Evolutionary conservation across 2,797 vertebrate genomes (phyloP), one percentile per base, ranked within the genome.

Genomic region (Vireo griseus): DNA sequence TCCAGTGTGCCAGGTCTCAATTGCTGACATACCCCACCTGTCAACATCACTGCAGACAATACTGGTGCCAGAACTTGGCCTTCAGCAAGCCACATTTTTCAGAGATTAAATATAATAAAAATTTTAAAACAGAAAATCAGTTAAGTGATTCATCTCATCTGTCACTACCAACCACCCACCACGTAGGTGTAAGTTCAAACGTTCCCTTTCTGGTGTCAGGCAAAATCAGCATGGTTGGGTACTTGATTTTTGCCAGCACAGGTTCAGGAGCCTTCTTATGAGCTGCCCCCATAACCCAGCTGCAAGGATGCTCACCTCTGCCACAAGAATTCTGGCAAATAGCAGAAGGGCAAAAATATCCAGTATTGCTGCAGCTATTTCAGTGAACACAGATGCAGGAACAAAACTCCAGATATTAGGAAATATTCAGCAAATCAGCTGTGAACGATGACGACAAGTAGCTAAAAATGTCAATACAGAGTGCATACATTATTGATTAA

Each of bases 371-470:
- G 45, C 57, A 85, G 51, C 68, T 92, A 48, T 75, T 92, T 93
- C 55, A 85, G 48, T 20, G 31, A 85, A 76, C 1, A 2, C 37
- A 78, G 73, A 57, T 37, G 54, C 31, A 75, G 22, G 25, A 88
- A 63, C 40, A 88, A 91, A 63, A 25, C 13, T 17, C 11, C 16
- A 63, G 62, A 37, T 54, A 68, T 39, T 47, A 86, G 74, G 47
- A 66, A 82, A 76, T 69, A 87, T 48, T 91, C 67, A 52, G 51
- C 59, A 94, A 76, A 92, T 85, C 86, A 67, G 39, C 67, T 77
- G n/a, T 50, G 71, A 87, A 51, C 0, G 2, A 76, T 52, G 78
- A 52, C 25, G 52, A 89, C 19, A 51, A 86, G 91, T 25, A 65
- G 29, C 78, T 90, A 79, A 91, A 87, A 89, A 74, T 55, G 48